Base-by-base conservation (phyloP, 1,140 invertebrate genomes). In the Drosophila arizonae region DNA sequence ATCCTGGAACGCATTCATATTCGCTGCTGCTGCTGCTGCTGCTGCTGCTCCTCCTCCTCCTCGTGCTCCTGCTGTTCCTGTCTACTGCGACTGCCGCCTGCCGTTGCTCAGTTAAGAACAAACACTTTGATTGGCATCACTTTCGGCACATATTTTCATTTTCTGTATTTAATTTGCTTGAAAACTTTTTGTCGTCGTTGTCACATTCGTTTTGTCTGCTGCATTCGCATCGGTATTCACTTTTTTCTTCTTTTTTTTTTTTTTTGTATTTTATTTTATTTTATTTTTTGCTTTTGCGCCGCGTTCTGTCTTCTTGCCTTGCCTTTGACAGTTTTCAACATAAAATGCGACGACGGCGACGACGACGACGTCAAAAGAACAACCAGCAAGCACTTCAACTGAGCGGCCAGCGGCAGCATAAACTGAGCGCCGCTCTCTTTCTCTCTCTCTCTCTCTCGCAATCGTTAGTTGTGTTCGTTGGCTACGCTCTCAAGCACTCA, bases 1-100 rank as follows among this genome's bases (percentile, higher is more conserved):
- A 50, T 91, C 90, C 73, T 87, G 77, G 77, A 87, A 90, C 54
- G 79, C 89, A 72, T 90, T 89, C 89, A 90, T 90, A 64, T 71
- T 39, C 72, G 78, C 76, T 69, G 75, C 50, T 57, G 41, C 46
- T 58, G 21, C 43, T 36, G 21, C n/a, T 36, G 30, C 30, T 26
- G 76, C 76, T 69, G 76, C 76, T 69, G 9, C 55, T 54, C n/a
- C 51, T 36, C n/a, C n/a, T 36, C 28, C 30, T 13, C 6, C 33
- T 54, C 28, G 48, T 55, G n/a, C n/a, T 39, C 15, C 17, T 58
- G 67, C 67, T 74, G 62, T 30, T 61, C 21, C 41, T 61, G 1
- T 28, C 15, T 56, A n/a, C 33, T 52, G 28, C 6, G 21, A 13
- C 28, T 28, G 39, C 36, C 21, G 15, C 52, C 52, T 65, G 13